Evolutionary conservation across 1,140 invertebrate genomes (phyloP).

Genomic region (Chlorops oryzae): DNA sequence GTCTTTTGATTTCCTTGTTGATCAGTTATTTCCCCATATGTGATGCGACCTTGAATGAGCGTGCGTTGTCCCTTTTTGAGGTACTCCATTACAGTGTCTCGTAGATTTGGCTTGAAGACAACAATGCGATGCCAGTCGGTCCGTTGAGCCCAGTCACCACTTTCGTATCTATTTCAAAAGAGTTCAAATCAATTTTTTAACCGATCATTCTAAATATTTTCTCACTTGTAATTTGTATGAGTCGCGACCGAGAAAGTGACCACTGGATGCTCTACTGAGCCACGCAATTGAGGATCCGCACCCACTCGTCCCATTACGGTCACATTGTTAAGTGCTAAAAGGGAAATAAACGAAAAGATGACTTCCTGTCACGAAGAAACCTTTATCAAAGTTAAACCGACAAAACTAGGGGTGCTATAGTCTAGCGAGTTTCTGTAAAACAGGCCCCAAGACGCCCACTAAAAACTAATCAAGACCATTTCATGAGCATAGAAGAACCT

Average conservation of each 20-base stretch:
- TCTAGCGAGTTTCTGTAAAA: too few species aligned
- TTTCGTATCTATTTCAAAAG: conserved; percentile 53
- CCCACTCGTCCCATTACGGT: conserved; percentile 81
- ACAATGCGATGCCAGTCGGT: conserved; percentile 89
- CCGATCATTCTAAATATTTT: neutral
- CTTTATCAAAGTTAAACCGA: too few species aligned
- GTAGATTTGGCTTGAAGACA: conserved; percentile 76
- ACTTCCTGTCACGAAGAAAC: too few species aligned
- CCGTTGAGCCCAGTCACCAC: conserved; percentile 71
- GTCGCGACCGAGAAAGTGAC: conserved; percentile 87
- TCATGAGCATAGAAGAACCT: too few species aligned
- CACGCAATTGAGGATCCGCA: conserved; percentile 76
- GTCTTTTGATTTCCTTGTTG: conserved; percentile 63
- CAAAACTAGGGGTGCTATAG: too few species aligned
- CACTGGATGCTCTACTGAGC: conserved; percentile 74
- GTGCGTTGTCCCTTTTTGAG: conserved; percentile 82
- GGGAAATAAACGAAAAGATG: conserved; percentile 1
- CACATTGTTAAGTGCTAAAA: conserved; percentile 80
- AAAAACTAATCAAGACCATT: too few species aligned
- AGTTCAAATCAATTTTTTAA: neutral
- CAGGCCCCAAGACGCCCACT: too few species aligned
- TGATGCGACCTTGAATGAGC: conserved; percentile 73
- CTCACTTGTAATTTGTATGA: conserved; percentile 69
- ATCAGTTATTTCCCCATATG: conserved; percentile 80
- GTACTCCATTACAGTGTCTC: conserved; percentile 71